These are phyloP conservation scores for Centropristis striata DNA, from an alignment of 2,113 vertebrate species.

Conservation along the genomic window DNA sequence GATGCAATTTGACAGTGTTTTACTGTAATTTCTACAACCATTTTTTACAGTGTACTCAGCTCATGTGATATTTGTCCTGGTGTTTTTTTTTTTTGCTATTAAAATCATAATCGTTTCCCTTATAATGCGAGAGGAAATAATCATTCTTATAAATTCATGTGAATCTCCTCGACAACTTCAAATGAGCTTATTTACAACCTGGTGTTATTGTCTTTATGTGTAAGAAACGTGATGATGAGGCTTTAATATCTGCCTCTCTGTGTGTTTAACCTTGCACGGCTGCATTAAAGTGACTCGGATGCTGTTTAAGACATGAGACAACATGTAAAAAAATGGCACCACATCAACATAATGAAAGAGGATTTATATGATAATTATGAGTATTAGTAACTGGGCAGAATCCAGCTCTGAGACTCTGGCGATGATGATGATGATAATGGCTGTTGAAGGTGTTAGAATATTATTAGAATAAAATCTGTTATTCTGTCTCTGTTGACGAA, in stretches of 20 bases:
- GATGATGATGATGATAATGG: not conserved
- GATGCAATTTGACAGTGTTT: too few species aligned
- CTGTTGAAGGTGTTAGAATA: slow-evolving; percentile 3
- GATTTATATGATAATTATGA: not conserved
- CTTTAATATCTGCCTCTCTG: not conserved
- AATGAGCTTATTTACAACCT: not conserved
- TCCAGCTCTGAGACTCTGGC: not conserved
- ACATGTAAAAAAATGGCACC: not conserved
- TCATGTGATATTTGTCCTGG: too few species aligned
- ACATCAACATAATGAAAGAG: not conserved
- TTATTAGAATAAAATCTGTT: too few species aligned
- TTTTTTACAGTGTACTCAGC: too few species aligned
- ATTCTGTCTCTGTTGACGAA: too few species aligned
- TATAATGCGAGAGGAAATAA: not conserved
- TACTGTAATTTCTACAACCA: too few species aligned
- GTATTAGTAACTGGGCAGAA: not conserved
- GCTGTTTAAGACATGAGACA: not conserved
- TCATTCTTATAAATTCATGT: not conserved
- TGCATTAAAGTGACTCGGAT: not conserved
- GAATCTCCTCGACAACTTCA: not conserved
- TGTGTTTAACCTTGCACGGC: not conserved
- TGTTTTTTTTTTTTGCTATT: too few species aligned
- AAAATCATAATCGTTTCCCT: too few species aligned
- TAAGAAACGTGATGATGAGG: not conserved
- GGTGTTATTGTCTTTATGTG: not conserved